A percentile compares a stretch with the other conserved stretches of the same genome.
These are phyloP conservation scores for Fissipunctia ypsillon DNA, from an alignment of 2,888 invertebrate species.

Conservation along the genomic window DNA sequence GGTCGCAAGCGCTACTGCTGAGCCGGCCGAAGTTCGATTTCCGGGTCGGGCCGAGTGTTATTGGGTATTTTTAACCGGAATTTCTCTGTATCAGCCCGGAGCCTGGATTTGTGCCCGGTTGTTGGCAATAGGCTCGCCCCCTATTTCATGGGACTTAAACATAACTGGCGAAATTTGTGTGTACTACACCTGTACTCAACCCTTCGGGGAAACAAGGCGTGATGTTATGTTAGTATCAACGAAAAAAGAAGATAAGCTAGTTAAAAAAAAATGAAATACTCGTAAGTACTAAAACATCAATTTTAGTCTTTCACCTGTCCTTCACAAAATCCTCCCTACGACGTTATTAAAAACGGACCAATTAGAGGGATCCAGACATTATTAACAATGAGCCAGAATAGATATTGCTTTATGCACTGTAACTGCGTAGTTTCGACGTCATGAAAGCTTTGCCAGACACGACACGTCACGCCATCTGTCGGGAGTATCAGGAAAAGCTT, in stretches of 20 bases:
- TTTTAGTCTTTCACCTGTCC: background rate
- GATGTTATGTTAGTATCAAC: too few relatives aligned
- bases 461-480: conserved; percentile 44
- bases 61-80: too few relatives aligned
- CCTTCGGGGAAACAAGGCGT: too few relatives aligned
- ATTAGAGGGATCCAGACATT: background rate
- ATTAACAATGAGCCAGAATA: conserved; percentile 15
- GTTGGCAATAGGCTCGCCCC: too few relatives aligned
- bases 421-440: conserved; percentile 2
- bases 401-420: conserved; percentile 10
- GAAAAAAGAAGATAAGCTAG: background rate
- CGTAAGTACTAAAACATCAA: background rate
- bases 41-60: too few relatives aligned
- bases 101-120: too few relatives aligned
- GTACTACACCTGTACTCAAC: too few relatives aligned
- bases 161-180: too few relatives aligned
- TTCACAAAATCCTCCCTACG: background rate
- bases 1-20: too few relatives aligned
- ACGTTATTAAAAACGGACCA: background rate
- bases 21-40: too few relatives aligned
- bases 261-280: background rate
- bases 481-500: conserved; percentile 24
- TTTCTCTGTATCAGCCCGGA: too few relatives aligned
- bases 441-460: conserved; percentile 11
- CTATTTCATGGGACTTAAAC: too few relatives aligned